Base-by-base conservation (phyloP, 2,888 invertebrate genomes). In the Melanostoma scalare region DNA sequence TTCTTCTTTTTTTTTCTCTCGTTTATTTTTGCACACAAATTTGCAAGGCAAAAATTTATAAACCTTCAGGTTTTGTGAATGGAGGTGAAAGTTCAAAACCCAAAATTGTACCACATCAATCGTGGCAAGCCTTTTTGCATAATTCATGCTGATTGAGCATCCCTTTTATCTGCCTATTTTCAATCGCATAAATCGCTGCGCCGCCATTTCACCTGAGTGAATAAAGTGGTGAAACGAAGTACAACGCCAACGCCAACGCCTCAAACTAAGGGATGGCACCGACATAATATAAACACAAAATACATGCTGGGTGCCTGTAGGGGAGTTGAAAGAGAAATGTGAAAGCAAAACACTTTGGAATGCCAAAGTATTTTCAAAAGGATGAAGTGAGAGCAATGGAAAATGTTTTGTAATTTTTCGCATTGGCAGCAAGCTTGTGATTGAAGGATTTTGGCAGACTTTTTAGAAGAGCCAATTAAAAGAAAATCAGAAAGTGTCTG, bases 101-200 rank as follows among this genome's bases (percentile, higher is more conserved):
- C 84, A 61, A 74, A 84, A 84, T 56, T 79, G 74, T 74, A 75
- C 84, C 84, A 71, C 84, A 84, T 84, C 84, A 79, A 84, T 84
- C 84, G 84, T 61, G 69, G 48, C 55, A 69, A 35, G 53, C 53
- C 53, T 75, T 69, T 84, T 78, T 84, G 84, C 84, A 84, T 84
- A 84, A 84, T 84, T 84, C 84, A 84, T 84, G 79, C 84, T 84
- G 84, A 84, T 84, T 84, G 84, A 79, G 79, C 74, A 84, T 84
- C 84, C 84, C 84, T 84, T 84, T 84, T 84, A 84, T 84, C 84
- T 84, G 84, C 79, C 78, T 79, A 79, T 84, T 79, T 79, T 71
- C 79, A 84, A 84, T 84, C 74, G 63, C 84, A 84, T 84, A 84
- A 84, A 84, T 84, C 79, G 84, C 79, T 61, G 74, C 67, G 67